Percentiles rank a stretch among this genome's conserved stretches.
phyloP scores from a whole-genome alignment of 2,888 invertebrate genomes.

The Pachliopta kotzebuea region DNA sequence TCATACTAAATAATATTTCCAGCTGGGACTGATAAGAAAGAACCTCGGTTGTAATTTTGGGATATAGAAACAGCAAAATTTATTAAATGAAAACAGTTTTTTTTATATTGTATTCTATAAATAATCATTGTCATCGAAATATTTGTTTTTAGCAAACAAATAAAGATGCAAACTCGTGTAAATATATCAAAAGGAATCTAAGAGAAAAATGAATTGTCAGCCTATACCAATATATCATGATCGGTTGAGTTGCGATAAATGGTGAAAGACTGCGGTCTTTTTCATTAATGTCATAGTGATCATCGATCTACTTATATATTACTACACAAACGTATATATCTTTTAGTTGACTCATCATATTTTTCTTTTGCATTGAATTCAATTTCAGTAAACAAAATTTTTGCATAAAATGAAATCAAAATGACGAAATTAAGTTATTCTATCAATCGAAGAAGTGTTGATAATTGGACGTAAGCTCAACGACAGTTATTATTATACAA shows the following conservation, averaged over 20 bases:
- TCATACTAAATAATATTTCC: neutral
- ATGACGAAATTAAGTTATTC: too few species aligned
- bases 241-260: constrained; percentile 15
- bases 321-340: neutral
- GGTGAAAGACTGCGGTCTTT: constrained; percentile 13
- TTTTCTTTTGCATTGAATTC: neutral
- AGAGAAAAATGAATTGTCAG: constrained; percentile 16
- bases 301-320: neutral
- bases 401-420: too few species aligned
- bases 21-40: neutral
- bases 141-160: neutral
- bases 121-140: too few species aligned
- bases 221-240: constrained; percentile 17
- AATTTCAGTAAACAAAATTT: too few species aligned
- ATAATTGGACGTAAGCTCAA: too few species aligned
- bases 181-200: constrained; percentile 1
- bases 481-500: neutral
- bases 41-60: neutral
- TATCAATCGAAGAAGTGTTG: too few species aligned
- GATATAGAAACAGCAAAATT: neutral
- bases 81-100: neutral
- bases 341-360: neutral
- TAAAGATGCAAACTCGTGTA: neutral
- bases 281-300: constrained; percentile 12
- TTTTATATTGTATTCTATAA: neutral